Conservation (phyloP, 2,888 invertebrate species). For the Dryadula phaetusa region DNA sequence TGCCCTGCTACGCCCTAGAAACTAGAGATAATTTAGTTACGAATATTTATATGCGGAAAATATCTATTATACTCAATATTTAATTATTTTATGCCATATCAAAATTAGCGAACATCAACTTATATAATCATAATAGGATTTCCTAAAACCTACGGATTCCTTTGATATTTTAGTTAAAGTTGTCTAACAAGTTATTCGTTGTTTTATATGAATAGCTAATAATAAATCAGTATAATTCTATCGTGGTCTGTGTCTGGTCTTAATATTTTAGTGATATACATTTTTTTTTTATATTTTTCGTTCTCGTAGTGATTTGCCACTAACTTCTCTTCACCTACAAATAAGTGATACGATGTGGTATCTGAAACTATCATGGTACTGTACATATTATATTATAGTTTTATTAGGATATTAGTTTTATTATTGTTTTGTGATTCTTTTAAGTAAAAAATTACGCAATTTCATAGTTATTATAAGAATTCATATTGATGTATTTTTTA, state of each 20-base stretch:
- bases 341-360: no score
- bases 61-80: no score
- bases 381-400: background rate
- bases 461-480: no score
- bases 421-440: no score
- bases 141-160: background rate
- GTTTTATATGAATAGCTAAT: background rate
- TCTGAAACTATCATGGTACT: conserved; percentile 1
- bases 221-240: background rate
- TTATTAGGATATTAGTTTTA: no score
- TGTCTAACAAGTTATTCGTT: conserved; percentile 7
- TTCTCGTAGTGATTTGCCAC: background rate
- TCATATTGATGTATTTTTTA: no score
- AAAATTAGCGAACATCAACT: background rate
- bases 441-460: no score
- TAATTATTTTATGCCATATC: no score
- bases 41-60: no score
- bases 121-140: background rate
- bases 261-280: background rate
- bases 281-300: no score
- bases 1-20: no score
- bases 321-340: background rate
- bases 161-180: background rate
- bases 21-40: no score
- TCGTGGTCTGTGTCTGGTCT: background rate